Evolutionary conservation across 1,140 invertebrate species (phyloP).

Genomic region (Matsumurasca onukii): DNA sequence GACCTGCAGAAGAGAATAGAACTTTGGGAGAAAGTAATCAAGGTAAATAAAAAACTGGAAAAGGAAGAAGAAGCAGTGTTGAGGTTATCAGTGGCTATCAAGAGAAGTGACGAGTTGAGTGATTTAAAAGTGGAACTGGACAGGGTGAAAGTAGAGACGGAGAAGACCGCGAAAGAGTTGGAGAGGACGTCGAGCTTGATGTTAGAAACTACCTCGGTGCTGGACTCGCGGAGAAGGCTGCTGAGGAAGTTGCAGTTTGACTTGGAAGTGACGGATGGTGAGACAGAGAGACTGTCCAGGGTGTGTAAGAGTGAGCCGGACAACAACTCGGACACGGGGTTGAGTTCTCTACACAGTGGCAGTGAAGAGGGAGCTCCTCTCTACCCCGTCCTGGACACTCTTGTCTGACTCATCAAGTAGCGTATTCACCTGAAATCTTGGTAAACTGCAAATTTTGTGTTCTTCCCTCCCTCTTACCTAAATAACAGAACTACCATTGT

Average conservation of each 20-base stretch:
- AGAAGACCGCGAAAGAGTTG: conserved; percentile 61
- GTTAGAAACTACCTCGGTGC: conserved; percentile 59
- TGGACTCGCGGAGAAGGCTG: conserved; percentile 61
- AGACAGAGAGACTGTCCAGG: conserved; percentile 47
- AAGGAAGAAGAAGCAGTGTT: conserved; percentile 67
- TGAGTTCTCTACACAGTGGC: conserved; percentile 57
- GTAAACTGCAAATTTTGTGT: no score
- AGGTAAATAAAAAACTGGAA: conserved; percentile 68
- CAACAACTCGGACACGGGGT: conserved; percentile 58
- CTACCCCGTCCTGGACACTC: conserved; percentile 51
- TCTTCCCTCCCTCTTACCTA: no score
- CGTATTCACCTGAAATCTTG: no score
- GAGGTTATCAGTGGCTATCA: conserved; percentile 63
- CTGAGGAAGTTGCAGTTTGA: conserved; percentile 64
- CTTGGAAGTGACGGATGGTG: conserved; percentile 60
- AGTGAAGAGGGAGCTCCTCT: conserved; percentile 50
- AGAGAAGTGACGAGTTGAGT: conserved; percentile 55
- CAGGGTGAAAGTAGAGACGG: conserved; percentile 48
- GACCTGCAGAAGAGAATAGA: conserved; percentile 53
- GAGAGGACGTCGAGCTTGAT: conserved; percentile 62
- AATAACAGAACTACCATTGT: no score
- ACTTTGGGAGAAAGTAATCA: conserved; percentile 67
- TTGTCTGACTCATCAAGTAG: no score
- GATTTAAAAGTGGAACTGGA: conserved; percentile 32
- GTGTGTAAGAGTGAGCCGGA: conserved; percentile 47